Conservation (phyloP, 37 sponge, comb jelly and placozoan species). For the Cladorhizidae sp. region DNA sequence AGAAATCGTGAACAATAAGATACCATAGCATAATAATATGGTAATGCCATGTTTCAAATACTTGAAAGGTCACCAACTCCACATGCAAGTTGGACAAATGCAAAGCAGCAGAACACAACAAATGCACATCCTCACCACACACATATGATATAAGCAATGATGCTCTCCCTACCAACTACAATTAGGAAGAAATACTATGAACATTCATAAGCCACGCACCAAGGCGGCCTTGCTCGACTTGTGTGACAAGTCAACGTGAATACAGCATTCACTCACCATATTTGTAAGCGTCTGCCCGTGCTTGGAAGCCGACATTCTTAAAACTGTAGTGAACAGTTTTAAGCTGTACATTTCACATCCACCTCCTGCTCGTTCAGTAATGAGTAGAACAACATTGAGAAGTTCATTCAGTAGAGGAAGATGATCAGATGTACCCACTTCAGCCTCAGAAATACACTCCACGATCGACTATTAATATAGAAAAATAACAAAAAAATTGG, state of each 20-base stretch:
- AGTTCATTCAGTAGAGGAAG: constrained; percentile 45
- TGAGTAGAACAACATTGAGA: not conserved
- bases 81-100: too few relatives aligned
- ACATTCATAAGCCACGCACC: too few relatives aligned
- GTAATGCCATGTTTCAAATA: too few relatives aligned
- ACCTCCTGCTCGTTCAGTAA: constrained; percentile 3
- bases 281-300: not conserved
- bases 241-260: not conserved
- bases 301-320: constrained; percentile 3
- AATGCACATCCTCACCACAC: too few relatives aligned
- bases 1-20: too few relatives aligned
- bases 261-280: not conserved
- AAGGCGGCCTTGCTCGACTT: not conserved
- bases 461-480: constrained; percentile 42
- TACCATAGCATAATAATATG: too few relatives aligned
- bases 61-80: too few relatives aligned
- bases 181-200: not conserved
- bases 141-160: too few relatives aligned
- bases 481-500: too few relatives aligned
- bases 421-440: constrained; percentile 48
- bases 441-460: constrained; percentile 52
- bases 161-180: too few relatives aligned
- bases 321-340: constrained; percentile 4
- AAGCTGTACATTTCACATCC: constrained; percentile 5
- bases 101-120: too few relatives aligned